A percentile compares a stretch with the other conserved stretches of the same genome.
Conservation (phyloP, 2,888 invertebrate species). For the Ametastegia equiseti region DNA sequence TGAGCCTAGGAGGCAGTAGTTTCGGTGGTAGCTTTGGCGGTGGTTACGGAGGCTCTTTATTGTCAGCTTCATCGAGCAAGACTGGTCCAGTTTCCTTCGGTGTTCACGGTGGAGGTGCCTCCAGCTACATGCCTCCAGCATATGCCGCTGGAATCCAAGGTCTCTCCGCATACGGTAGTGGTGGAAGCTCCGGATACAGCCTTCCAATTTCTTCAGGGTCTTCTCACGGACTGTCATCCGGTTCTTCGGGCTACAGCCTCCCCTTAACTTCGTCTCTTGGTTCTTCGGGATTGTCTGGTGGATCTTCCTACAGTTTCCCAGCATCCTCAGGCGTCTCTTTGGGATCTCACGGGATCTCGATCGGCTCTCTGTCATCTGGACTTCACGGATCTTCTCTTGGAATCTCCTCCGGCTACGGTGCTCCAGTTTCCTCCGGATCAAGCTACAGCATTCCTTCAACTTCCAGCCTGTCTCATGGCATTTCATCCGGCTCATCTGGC, state of each 20-base stretch:
- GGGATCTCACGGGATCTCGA: conserved; percentile 56
- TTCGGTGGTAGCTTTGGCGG: conserved; percentile 43
- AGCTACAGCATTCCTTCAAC: conserved; percentile 40
- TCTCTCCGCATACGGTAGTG: conserved; percentile 62
- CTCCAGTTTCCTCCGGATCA: conserved; percentile 57
- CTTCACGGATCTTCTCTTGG: conserved; percentile 55
- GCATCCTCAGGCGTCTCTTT: conserved; percentile 55
- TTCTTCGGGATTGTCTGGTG: conserved; percentile 7
- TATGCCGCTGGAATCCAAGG: conserved; percentile 65
- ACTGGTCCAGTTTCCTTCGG: conserved; percentile 71
- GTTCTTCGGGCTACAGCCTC: conserved; percentile 59
- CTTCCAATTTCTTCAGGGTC: conserved; percentile 61
- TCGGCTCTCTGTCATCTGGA: conserved; percentile 55
- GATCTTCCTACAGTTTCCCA: conserved; percentile 46
- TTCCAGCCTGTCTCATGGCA: conserved; percentile 39
- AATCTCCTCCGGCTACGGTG: conserved; percentile 53
- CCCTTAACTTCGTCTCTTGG: conserved; percentile 54
- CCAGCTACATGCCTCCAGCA: conserved; percentile 56
- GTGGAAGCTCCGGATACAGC: conserved; percentile 57
- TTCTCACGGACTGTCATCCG: conserved; percentile 55
- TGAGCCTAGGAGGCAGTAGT: conserved; percentile 41
- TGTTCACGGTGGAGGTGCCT: conserved; percentile 54
- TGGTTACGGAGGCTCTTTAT: conserved; percentile 55
- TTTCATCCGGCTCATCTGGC: conserved; percentile 51
- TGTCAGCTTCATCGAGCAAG: conserved; percentile 7